A percentile compares a stretch with the other conserved stretches of the same genome.
phyloP scores from a whole-genome alignment of 2,797 vertebrate species.

The Atherinosoma microstoma region DNA sequence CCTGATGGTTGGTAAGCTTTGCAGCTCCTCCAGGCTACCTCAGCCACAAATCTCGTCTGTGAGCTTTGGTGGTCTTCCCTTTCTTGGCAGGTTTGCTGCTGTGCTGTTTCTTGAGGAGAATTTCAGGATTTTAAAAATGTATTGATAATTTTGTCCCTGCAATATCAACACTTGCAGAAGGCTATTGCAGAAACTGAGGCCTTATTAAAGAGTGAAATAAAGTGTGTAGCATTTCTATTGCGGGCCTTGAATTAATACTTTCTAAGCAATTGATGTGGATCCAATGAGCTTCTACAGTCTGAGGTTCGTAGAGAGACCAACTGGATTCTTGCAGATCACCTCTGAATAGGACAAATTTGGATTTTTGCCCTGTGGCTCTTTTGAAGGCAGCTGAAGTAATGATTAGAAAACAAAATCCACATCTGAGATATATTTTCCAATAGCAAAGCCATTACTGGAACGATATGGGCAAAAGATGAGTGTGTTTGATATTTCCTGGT shows the following conservation, averaged over 20 bases:
- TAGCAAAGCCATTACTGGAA: constrained; percentile 76
- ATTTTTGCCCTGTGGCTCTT: constrained; percentile 55
- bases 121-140: not conserved
- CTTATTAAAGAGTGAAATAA: constrained; percentile 11
- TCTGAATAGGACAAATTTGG: constrained; percentile 70
- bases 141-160: not conserved
- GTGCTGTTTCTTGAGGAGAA: not conserved
- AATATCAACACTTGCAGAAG: too few relatives aligned
- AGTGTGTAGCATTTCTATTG: constrained; percentile 18
- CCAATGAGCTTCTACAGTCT: constrained; percentile 41
- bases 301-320: constrained; percentile 46
- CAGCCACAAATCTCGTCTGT: not conserved
- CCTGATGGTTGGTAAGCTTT: not conserved
- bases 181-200: too few relatives aligned
- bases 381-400: constrained; percentile 76
- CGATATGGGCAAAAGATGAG: constrained; percentile 74
- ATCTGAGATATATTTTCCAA: constrained; percentile 83
- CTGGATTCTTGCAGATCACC: constrained; percentile 62
- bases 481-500: constrained; percentile 73
- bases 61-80: not conserved
- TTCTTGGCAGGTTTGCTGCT: not conserved
- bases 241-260: constrained; percentile 18
- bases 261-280: constrained; percentile 18
- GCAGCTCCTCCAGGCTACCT: too few relatives aligned
- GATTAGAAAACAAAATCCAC: constrained; percentile 78